Evolutionary conservation across 2,888 invertebrate species (phyloP).

Genomic region (Idaea biselata): DNA sequence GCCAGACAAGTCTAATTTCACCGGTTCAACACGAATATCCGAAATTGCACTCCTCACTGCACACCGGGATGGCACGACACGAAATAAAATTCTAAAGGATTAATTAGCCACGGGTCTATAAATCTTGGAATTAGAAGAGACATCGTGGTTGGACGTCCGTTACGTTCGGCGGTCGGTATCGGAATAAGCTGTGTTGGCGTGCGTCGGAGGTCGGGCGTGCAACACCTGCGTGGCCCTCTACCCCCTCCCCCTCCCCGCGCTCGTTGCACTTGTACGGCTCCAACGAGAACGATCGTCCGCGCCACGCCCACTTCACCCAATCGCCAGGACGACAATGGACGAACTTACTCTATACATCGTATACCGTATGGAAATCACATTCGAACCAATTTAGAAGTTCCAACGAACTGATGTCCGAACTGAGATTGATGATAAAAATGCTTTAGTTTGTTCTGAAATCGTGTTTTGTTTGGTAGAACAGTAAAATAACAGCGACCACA

Average conservation of each 20-base stretch:
- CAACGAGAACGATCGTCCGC: conserved; percentile 45
- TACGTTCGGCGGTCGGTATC: conserved; percentile 40
- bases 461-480: neutral
- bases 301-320: conserved; percentile 55
- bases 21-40: neutral
- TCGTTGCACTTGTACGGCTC: conserved; percentile 74
- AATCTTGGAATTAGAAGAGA: neutral
- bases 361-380: neutral
- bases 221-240: conserved; percentile 58
- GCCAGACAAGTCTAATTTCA: neutral
- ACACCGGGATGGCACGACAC: neutral
- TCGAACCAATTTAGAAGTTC: neutral
- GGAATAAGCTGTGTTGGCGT: conserved; percentile 48
- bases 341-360: neutral
- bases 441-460: neutral
- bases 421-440: neutral
- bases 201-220: conserved; percentile 43
- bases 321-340: conserved; percentile 7
- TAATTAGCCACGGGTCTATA: neutral
- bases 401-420: neutral
- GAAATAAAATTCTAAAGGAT: neutral
- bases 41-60: conserved; percentile 3
- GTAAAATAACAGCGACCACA: neutral
- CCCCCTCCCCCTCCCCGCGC: conserved; percentile 18
- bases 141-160: conserved; percentile 27